Evolutionary conservation across 2,888 invertebrate genomes (phyloP), one percentile per base, ranked within the genome.

Genomic region (Linnaemya vulpina): DNA sequence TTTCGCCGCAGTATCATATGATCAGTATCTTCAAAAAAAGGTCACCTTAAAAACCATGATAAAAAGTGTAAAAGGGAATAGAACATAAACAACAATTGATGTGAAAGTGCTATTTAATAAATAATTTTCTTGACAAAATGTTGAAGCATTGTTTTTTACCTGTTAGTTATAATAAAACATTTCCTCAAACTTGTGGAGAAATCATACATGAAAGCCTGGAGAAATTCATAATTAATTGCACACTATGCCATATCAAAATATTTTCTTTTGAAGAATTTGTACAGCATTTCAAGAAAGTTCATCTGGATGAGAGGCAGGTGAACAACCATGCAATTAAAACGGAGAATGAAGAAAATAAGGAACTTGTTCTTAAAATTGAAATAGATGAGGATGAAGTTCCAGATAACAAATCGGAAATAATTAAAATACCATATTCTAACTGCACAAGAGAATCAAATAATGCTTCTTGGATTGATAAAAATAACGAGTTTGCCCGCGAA

Each of bases 261-360:
- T 84, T 84, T 10, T 68, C 81, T 1, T 84, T 81, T 74, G 67
- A 81, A 55, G 84, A 84, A 46, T 84, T 84, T 35, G 40, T 87
- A 20, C 58, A 35, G 11, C 87, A 87, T 63, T 84, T 83, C 15
- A 87, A 83, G 53, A 80, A 83, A 68, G 81, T 79, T 38, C 86
- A 87, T 43, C 71, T 78, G 17, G 58, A 11, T 38, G 55, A 51
- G 20, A 20, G 8, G 1, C 51, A 63, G 58, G 5, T 13, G 20
- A 1, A 38, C 2, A 51, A 49, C 8, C 20, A 3, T 11, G 1
- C 4, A 17, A 10, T 30, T 17, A 62, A n/a, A 1, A 5, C 46
- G 22, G 17, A 73, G 1, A 73, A 20, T 2, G 20, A 7, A 9
- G 40, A 62, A 40, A 68, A 30, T 7, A 8, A 38, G 10, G 30